Conservation (phyloP, 2,888 invertebrate genomes). For the Drosophila glabriapex region DNA sequence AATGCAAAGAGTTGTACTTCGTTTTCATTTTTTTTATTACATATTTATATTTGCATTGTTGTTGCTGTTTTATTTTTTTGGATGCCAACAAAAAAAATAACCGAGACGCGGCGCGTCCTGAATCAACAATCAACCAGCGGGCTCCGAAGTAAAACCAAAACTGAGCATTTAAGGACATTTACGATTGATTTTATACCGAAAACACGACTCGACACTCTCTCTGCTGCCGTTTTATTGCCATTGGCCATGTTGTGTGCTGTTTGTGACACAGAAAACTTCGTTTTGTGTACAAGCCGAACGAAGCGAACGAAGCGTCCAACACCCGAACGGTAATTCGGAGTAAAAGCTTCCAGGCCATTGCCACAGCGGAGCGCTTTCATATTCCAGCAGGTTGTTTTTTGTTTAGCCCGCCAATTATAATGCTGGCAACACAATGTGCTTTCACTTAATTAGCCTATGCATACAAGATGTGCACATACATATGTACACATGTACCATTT, state of each 20-base stretch:
- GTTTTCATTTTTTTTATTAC: slow-evolving; percentile 21
- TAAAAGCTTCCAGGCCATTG: slow-evolving; percentile 37
- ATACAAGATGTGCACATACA: not conserved
- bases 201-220: slow-evolving; percentile 39
- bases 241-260: slow-evolving; percentile 16
- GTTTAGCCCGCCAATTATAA: slow-evolving; percentile 51
- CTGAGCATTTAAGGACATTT: slow-evolving; percentile 80
- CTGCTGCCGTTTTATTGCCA: slow-evolving; percentile 34
- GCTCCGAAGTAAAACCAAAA: slow-evolving; percentile 75
- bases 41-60: slow-evolving; percentile 31
- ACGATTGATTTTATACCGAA: slow-evolving; percentile 82
- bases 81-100: slow-evolving; percentile 44
- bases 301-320: slow-evolving; percentile 17
- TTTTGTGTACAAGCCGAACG: slow-evolving; percentile 43
- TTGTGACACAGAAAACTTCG: slow-evolving; percentile 72
- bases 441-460: slow-evolving; percentile 25
- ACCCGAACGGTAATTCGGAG: slow-evolving; percentile 59
- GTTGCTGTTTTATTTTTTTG: slow-evolving; percentile 38
- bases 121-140: slow-evolving; percentile 53
- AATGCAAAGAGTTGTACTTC: slow-evolving; percentile 25
- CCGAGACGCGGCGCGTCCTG: slow-evolving; percentile 44
- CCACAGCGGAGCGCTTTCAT: slow-evolving; percentile 37
- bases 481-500: not conserved
- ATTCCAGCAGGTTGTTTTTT: slow-evolving; percentile 78
- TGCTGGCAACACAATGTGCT: slow-evolving; percentile 33